These are phyloP conservation scores for Pocillopora damicornis DNA, from an alignment of 64 coral and sea anemone species.

Conservation along the genomic window DNA sequence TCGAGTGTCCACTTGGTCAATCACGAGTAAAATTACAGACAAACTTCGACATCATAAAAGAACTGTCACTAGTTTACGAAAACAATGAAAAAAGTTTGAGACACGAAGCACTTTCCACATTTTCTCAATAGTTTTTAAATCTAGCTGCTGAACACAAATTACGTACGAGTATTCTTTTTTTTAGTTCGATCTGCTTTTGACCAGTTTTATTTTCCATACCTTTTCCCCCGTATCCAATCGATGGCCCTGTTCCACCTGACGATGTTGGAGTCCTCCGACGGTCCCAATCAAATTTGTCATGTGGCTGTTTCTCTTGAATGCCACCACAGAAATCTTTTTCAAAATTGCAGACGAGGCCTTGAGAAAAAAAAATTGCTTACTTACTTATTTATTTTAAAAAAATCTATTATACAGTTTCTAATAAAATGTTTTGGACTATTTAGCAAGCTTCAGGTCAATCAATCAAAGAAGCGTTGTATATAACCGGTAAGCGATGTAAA, in stretches of 20 bases:
- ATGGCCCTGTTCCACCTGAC: slow-evolving; percentile 30
- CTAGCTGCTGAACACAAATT: too few relatives aligned
- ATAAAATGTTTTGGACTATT: background rate
- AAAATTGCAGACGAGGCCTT: slow-evolving; percentile 38
- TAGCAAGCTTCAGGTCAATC: background rate
- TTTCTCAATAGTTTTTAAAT: too few relatives aligned
- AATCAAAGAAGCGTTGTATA: too few relatives aligned
- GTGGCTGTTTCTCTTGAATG: background rate
- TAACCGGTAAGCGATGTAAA: too few relatives aligned
- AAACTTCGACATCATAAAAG: too few relatives aligned
- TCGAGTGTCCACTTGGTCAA: too few relatives aligned
- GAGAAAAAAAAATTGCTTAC: background rate
- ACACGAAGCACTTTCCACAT: too few relatives aligned
- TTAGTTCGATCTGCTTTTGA: too few relatives aligned
- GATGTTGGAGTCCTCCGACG: background rate
- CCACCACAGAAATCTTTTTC: background rate
- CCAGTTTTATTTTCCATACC: background rate
- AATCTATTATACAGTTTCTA: background rate
- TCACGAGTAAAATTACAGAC: too few relatives aligned
- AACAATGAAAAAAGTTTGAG: too few relatives aligned
- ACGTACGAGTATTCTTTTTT: too few relatives aligned
- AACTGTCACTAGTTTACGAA: too few relatives aligned
- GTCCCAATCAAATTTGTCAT: slow-evolving; percentile 43
- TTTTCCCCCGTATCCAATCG: background rate
- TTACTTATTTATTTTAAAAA: background rate